Base-by-base conservation (phyloP, 2,888 invertebrate genomes). In the Masnerella sp. region DNA sequence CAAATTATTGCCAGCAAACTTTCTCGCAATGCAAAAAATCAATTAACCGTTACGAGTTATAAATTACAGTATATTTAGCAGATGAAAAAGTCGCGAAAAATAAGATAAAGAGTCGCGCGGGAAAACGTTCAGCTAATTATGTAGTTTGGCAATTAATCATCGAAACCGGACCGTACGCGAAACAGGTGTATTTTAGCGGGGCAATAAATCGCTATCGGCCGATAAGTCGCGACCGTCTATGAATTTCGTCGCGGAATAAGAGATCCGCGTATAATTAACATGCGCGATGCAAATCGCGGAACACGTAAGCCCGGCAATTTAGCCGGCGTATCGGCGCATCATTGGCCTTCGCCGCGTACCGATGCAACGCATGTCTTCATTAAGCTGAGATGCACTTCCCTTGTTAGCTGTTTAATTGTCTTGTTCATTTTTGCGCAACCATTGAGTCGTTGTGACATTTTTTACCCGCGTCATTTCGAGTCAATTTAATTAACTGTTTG, bases 361-460 rank as follows among this genome's bases (percentile, higher is more conserved):
- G 17, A 56, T 36, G 20, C 20, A 5, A 42, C 49, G 74, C 64
- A 43, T 43, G 70, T 70, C 70, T 74, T 74, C 74, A 74, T 74
- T 74, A 74, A 70, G 42, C 49, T 14, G 20, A 25, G 74, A 65
- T 51, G 64, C 70, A 43, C 52, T 68, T 58, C 58, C 52, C 64
- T 64, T 58, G 56, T 70, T 51, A 54, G 43, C 70, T 67, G 52
- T 68, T 59, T 64, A 74, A 74, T 74, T 74, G 65, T 69, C 54
- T 64, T 69, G 74, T 69, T 52, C 73, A 52, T 74, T 64, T 59
- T 12, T 59, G 62, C 62, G 58, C 58, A 69, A 58, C 59, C 69
- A 69, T 74, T 69, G 69, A 69, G 49, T 34, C 49, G 32, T 12
- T 52, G 34, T 51, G 64, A 64, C 62, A 69, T 74, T 74, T 74